phyloP scores from a whole-genome alignment of 2,888 invertebrate species.

The Zelleria hepariella region DNA sequence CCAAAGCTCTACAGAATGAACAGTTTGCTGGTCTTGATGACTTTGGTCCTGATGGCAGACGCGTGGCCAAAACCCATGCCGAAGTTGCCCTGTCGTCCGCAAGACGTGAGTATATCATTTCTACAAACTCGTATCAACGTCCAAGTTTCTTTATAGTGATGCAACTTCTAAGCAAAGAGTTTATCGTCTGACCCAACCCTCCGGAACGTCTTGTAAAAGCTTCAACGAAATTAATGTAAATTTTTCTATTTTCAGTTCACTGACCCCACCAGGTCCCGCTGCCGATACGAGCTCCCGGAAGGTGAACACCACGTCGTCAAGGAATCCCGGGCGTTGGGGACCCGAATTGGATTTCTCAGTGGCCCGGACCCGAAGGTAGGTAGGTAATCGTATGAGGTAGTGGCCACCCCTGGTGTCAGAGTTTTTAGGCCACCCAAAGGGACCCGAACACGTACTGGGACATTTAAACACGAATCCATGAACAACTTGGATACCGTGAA shows the following conservation, averaged over 20 bases:
- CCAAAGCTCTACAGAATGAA: background rate
- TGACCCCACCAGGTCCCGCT: constrained; percentile 3
- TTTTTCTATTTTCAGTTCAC: constrained; percentile 5
- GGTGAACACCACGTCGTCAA: background rate
- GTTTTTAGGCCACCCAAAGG: no score
- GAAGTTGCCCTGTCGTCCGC: constrained; percentile 1
- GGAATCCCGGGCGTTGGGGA: constrained; percentile 3
- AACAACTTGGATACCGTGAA: background rate
- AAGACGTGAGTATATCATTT: constrained; percentile 3
- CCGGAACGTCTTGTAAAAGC: constrained; percentile 1
- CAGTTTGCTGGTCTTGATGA: background rate
- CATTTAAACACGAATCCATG: background rate
- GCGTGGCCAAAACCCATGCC: background rate
- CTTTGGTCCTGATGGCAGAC: background rate
- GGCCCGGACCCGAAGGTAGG: constrained; percentile 4
- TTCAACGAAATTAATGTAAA: constrained; percentile 6
- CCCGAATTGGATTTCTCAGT: background rate
- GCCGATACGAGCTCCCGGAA: background rate
- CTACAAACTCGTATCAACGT: constrained; percentile 1
- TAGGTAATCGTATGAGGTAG: no score
- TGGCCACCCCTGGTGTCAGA: no score
- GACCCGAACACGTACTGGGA: constrained; percentile 4
- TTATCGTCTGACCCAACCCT: background rate
- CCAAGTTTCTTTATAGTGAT: constrained; percentile 5
- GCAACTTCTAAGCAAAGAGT: constrained; percentile 6